A percentile compares a stretch with the other conserved stretches of the same genome.
phyloP scores from a whole-genome alignment of 1,140 invertebrate genomes.

The Solenopsis fugax region DNA sequence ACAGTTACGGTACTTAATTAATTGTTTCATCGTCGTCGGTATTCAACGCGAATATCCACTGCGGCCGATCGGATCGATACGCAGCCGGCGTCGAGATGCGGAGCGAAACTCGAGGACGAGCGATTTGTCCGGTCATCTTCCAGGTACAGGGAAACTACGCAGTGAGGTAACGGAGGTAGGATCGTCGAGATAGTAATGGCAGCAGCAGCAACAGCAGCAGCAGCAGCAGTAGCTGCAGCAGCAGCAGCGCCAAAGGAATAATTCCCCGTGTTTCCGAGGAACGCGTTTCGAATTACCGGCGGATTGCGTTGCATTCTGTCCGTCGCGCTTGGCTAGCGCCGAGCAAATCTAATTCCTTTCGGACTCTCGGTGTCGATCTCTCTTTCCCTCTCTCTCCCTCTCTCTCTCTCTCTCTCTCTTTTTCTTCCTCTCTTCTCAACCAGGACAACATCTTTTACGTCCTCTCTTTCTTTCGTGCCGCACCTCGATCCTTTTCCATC shows the following conservation, averaged over 20 bases:
- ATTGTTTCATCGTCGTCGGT: slow-evolving; percentile 21
- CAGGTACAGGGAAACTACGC: slow-evolving; percentile 47
- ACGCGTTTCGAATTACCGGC: slow-evolving; percentile 83
- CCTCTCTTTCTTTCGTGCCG: not conserved
- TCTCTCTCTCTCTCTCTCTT: slow-evolving; percentile 43
- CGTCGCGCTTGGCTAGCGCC: slow-evolving; percentile 83
- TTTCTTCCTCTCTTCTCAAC: slow-evolving; percentile 44
- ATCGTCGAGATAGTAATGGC: slow-evolving; percentile 47
- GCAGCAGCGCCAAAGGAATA: slow-evolving; percentile 77
- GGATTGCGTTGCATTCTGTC: slow-evolving; percentile 84
- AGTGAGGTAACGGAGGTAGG: slow-evolving; percentile 52
- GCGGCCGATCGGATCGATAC: slow-evolving; percentile 53
- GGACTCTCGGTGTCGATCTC: slow-evolving; percentile 70
- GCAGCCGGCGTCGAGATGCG: slow-evolving; percentile 7
- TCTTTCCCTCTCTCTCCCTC: slow-evolving; percentile 16
- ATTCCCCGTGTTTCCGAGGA: slow-evolving; percentile 81
- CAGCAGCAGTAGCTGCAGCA: slow-evolving; percentile 65
- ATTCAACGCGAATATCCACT: slow-evolving; percentile 17
- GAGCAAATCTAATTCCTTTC: slow-evolving; percentile 84
- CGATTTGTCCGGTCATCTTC: slow-evolving; percentile 62
- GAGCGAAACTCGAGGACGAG: slow-evolving; percentile 44
- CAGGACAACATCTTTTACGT: slow-evolving; percentile 57
- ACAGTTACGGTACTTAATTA: slow-evolving; percentile 10
- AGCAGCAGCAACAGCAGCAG: slow-evolving; percentile 47
- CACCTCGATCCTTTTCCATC: slow-evolving; percentile 34